Conservation (phyloP, 2,888 invertebrate species). For the Parapristionchus giblindavisi region DNA sequence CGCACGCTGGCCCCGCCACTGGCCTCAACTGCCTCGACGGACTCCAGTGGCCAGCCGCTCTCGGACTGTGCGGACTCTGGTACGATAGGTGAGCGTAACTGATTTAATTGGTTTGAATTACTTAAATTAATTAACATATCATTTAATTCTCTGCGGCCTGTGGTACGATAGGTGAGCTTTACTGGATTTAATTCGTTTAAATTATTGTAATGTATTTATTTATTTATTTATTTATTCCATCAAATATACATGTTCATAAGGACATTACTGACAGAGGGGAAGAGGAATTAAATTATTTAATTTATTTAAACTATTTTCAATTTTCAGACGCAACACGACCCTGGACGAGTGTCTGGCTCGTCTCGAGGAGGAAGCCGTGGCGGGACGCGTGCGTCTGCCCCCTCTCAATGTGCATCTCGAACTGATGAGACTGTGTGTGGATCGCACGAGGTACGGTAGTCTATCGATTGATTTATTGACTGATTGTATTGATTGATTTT, state of each 20-base stretch:
- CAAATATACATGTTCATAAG: no score
- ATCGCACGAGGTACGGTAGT: slow-evolving; percentile 18
- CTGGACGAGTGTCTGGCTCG: slow-evolving; percentile 18
- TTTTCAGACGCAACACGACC: slow-evolving; percentile 10
- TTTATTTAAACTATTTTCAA: background rate
- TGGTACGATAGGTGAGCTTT: no score
- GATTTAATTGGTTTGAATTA: no score
- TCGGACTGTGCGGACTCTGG: slow-evolving; percentile 34
- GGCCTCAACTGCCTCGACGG: slow-evolving; percentile 51
- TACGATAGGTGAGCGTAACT: slow-evolving; percentile 19
- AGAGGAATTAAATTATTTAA: background rate
- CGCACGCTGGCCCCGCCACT: slow-evolving; percentile 24
- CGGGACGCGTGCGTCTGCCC: slow-evolving; percentile 13
- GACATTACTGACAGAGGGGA: no score
- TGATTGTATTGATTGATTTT: background rate
- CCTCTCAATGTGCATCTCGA: slow-evolving; percentile 17
- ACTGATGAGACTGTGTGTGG: slow-evolving; percentile 27
- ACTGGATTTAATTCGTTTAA: no score
- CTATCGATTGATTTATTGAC: background rate
- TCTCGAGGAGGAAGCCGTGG: slow-evolving; percentile 17
- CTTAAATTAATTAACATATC: no score
- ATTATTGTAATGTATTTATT: no score
- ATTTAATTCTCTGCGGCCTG: no score
- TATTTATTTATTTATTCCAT: no score
- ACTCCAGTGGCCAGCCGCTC: slow-evolving; percentile 43